Percentiles rank a stretch among this genome's conserved stretches.
These are phyloP conservation scores for Montipora capricornis DNA, from an alignment of 64 coral and sea anemone species.

Conservation along the genomic window DNA sequence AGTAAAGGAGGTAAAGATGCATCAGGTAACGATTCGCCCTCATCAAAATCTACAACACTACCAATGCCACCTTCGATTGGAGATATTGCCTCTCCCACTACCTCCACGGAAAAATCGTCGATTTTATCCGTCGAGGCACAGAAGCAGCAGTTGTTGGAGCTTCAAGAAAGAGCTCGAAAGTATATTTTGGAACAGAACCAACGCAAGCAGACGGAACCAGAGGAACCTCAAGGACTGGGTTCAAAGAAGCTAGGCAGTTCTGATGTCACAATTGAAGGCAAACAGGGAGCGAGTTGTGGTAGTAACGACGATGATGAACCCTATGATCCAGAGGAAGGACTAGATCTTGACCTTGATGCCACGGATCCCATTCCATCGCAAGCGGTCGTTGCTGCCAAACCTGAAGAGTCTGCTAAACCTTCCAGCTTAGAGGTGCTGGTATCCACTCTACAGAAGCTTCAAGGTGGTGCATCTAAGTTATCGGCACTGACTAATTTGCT, in stretches of 20 bases:
- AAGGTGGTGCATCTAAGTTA: not conserved
- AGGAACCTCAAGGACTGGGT: not conserved
- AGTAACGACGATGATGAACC: conserved; percentile 76
- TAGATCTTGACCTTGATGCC: conserved; percentile 77
- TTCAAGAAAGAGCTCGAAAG: conserved; percentile 77
- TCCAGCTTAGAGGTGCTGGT: conserved; percentile 34
- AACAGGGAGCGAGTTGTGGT: not conserved
- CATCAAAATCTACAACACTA: conserved; percentile 60
- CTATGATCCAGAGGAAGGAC: conserved; percentile 96
- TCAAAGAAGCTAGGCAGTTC: not conserved
- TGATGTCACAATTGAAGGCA: not conserved
- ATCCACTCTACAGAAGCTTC: conserved; percentile 38
- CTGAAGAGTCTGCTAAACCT: not conserved
- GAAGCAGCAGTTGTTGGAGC: conserved; percentile 67
- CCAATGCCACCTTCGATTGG: conserved; percentile 47
- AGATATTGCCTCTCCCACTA: not conserved
- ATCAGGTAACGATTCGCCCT: conserved; percentile 36
- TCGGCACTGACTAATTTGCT: not conserved
- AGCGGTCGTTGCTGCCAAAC: not conserved
- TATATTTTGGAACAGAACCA: conserved; percentile 59
- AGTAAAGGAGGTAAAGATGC: conserved; percentile 15
- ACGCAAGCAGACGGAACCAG: not conserved
- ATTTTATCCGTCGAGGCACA: conserved; percentile 61
- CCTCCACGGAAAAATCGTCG: conserved; percentile 14
- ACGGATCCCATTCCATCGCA: not conserved